These are phyloP conservation scores for Synergus laeviventris DNA, from an alignment of 2,888 invertebrate genomes.

Conservation along the genomic window DNA sequence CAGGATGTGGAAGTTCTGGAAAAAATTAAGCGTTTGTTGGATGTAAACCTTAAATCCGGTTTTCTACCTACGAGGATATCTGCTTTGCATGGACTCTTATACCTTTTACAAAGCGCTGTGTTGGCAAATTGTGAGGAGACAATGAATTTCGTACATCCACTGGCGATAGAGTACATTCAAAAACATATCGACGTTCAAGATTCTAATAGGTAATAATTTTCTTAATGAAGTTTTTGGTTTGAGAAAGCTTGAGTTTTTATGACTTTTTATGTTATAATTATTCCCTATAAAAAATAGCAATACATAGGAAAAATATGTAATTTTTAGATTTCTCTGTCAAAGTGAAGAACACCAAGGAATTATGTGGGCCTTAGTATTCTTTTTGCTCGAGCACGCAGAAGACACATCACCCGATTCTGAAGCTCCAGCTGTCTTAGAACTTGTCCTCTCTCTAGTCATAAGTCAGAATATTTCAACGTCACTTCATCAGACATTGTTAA, in stretches of 20 bases:
- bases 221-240: neutral
- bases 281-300: neutral
- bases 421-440: conserved; percentile 79
- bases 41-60: conserved; percentile 80
- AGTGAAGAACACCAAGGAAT: conserved; percentile 82
- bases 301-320: neutral
- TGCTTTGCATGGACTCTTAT: conserved; percentile 82
- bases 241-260: too few relatives aligned
- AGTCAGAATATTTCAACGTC: conserved; percentile 74
- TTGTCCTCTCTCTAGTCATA: conserved; percentile 77
- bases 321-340: conserved; percentile 62
- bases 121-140: conserved; percentile 77
- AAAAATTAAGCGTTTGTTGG: conserved; percentile 80
- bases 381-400: conserved; percentile 84
- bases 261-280: too few relatives aligned
- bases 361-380: conserved; percentile 87
- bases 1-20: conserved; percentile 80
- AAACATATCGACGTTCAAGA: conserved; percentile 75
- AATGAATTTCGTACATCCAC: conserved; percentile 77
- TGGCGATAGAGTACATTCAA: conserved; percentile 78
- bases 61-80: conserved; percentile 81
- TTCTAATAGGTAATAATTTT: conserved; percentile 67
- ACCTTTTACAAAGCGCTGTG: conserved; percentile 81
- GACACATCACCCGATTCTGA: conserved; percentile 81
- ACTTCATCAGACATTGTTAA: conserved; percentile 76